phyloP scores from a whole-genome alignment of 2,113 vertebrate genomes.

The Podiceps cristatus region DNA sequence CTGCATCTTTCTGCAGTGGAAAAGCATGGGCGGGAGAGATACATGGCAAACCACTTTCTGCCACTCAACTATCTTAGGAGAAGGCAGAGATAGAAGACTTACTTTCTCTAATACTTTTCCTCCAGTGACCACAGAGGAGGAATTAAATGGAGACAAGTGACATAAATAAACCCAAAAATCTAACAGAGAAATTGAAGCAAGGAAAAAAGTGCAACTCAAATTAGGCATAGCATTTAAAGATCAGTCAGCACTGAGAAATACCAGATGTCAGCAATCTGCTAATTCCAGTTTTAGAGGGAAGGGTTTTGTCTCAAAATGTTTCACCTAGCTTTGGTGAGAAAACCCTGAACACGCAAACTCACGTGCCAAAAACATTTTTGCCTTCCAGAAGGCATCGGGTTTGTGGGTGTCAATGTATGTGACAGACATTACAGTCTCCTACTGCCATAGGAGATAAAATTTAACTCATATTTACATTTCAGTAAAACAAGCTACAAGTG shows the following conservation, averaged over 20 bases:
- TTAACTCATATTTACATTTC: not conserved
- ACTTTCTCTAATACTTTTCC: not conserved
- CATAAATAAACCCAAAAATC: not conserved
- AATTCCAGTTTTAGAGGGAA: not conserved
- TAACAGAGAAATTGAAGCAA: not conserved
- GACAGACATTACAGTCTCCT: not conserved
- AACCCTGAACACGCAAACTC: not conserved
- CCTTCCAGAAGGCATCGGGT: not conserved
- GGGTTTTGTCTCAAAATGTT: not conserved
- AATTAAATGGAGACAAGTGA: not conserved
- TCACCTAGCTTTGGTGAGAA: not conserved
- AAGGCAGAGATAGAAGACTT: not conserved
- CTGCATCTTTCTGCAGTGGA: not conserved
- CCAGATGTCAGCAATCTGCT: conserved; percentile 44
- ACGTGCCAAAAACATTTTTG: conserved; percentile 16
- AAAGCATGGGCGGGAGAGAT: not conserved
- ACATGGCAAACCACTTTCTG: not conserved
- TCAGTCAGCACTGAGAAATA: conserved; percentile 11
- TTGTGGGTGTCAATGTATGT: conserved; percentile 2
- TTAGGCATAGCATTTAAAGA: not conserved
- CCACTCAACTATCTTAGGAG: not conserved
- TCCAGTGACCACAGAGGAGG: not conserved
- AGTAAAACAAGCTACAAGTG: not conserved
- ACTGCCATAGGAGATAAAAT: not conserved
- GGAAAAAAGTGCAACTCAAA: not conserved